phyloP scores from a whole-genome alignment of 1,140 invertebrate species.

The Vollenhovia emeryi region DNA sequence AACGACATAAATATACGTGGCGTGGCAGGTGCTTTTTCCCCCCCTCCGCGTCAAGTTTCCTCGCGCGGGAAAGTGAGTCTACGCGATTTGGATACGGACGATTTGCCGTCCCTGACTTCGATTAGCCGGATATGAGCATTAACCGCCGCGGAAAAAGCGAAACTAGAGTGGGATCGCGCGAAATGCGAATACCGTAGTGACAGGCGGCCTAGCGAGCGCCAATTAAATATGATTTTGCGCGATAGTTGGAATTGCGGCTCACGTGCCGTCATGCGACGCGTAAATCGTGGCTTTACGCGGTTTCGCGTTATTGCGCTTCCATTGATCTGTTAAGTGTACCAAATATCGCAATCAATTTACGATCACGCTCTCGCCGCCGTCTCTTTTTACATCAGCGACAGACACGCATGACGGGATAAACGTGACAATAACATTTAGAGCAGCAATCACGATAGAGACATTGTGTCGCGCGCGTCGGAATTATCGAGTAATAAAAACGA shows the following conservation, averaged over 20 bases:
- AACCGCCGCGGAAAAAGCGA: not conserved
- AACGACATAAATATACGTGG: not conserved
- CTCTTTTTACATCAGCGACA: conserved; percentile 15
- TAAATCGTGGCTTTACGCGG: conserved; percentile 16
- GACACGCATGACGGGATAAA: conserved; percentile 8
- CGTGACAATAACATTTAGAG: not conserved
- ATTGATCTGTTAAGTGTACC: conserved; percentile 23
- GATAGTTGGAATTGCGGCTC: conserved; percentile 20
- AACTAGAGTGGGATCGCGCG: not conserved
- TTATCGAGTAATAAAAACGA: not conserved
- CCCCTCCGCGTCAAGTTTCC: not conserved
- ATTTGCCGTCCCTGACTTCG: conserved; percentile 43
- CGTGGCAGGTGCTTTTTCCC: not conserved
- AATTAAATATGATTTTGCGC: conserved; percentile 41
- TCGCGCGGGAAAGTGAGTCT: conserved; percentile 25
- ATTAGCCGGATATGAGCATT: conserved; percentile 40
- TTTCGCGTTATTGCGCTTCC: not conserved
- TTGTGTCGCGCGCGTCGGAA: not conserved
- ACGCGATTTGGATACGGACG: not conserved
- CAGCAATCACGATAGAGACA: not conserved
- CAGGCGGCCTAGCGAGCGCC: conserved; percentile 16
- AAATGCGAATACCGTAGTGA: conserved; percentile 19
- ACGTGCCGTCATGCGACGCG: conserved; percentile 16
- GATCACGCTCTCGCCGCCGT: not conserved
- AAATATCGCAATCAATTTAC: conserved; percentile 38